Base-by-base conservation (phyloP, 2,797 vertebrate genomes). In the Yasuhikotakia modesta region DNA sequence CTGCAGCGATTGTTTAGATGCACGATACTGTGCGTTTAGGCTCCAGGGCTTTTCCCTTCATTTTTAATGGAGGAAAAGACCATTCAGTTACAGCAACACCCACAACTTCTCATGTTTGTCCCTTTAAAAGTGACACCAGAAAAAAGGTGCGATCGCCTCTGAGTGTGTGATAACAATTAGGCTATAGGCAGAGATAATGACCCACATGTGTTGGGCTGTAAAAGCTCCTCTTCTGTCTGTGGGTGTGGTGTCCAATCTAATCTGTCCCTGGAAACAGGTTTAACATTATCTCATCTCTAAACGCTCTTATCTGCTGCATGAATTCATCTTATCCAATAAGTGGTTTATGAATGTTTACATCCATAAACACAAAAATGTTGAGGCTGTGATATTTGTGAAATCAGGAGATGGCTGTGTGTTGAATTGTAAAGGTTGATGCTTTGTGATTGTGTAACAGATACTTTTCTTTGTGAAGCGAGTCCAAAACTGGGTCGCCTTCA, bases 161-260 rank as follows among this genome's bases (percentile, higher is more conserved):
- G 30, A 32, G 53, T 63, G 5, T 55, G 45, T 32, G 65, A 58
- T 71, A 67, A 64, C 35, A 57, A 24, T 45, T 27, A 72, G 52
- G 30, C 58, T 70, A 39, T 61, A 71, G 70, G 19, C 63, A 22
- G 14, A 21, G n/a, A 52, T 66, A 30, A 75, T 46, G 45, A 14
- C 24, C 78, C 67, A 24, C 67, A 70, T 67, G 76, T 0, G 21
- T 55, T 46, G 7, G 21, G 35, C 19, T 32, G 45, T 46, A 43
- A 76, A 80, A 45, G 67, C 35, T 55, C 27, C 4, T 52, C 61
- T 46, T 64, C 72, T 74, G 61, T 53, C 50, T 48, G 10, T 10
- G 77, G 78, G 81, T 70, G 82, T 67, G 74, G 82, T 35, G 48
- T 39, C 11, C 50, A 67, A 67, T 82, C 67, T 76, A 71, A 53